phyloP scores from a whole-genome alignment of 2,888 invertebrate species.

The Drosophila incognita region DNA sequence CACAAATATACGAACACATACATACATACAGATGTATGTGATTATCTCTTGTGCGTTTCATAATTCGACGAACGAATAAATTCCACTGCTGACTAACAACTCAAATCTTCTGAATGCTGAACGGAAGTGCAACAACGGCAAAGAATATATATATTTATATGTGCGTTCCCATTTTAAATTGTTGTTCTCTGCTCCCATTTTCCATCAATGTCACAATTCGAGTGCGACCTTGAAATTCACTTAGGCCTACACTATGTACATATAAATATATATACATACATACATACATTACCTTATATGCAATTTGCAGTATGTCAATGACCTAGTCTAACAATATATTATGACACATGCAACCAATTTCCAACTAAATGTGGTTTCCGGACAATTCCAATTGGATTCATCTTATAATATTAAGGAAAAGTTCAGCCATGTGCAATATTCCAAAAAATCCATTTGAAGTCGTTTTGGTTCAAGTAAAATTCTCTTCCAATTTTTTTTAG shows the following conservation, averaged over 20 bases:
- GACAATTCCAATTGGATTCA: neutral
- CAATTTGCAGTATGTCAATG: conserved; percentile 68
- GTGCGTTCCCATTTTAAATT: conserved; percentile 22
- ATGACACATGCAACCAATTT: neutral
- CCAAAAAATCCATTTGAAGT: neutral
- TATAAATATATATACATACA: neutral
- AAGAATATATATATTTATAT: conserved; percentile 15
- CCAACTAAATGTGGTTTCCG: neutral
- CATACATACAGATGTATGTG: conserved; percentile 25
- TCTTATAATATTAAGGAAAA: neutral
- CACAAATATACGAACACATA: conserved; percentile 6
- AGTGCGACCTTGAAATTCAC: conserved; percentile 68
- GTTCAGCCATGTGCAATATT: neutral
- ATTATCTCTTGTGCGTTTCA: conserved; percentile 61
- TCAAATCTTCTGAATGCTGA: conserved; percentile 50
- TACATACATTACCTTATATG: conserved; percentile 13
- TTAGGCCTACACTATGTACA: conserved; percentile 37
- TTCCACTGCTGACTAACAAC: conserved; percentile 61
- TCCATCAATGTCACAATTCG: conserved; percentile 62
- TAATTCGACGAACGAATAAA: conserved; percentile 49
- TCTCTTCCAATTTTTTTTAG: conserved; percentile 7
- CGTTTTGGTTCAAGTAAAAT: neutral
- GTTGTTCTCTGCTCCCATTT: conserved; percentile 48
- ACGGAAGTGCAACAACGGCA: conserved; percentile 56
- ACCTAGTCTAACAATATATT: conserved; percentile 56